Evolutionary conservation across 2,113 vertebrate genomes (phyloP), one percentile per base, ranked within the genome.

Genomic region (Myotis davidii): DNA sequence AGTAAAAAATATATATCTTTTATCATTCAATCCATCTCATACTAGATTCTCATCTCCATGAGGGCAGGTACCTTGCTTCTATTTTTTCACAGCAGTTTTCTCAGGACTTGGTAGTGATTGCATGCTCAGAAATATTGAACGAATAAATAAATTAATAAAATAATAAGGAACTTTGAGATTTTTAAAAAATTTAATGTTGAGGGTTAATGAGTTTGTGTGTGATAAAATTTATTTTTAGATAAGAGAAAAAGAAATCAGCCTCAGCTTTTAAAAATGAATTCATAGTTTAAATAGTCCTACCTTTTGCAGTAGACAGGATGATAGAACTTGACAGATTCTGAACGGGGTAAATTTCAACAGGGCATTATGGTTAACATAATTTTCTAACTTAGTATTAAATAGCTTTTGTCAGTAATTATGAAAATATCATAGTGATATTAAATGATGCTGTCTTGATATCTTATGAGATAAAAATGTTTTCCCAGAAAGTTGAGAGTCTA

Each of bases 261-360:
- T 83, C 88, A 20, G 17, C 32, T 39, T 84, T 91, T 88, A 85
- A 94, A 65, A 88, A 73, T 14, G 84, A 81, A 84, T 5, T 85
- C 5, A 42, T 12, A 73, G 12, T 78, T 48, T 25, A 89, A 91
- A 89, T 86, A 37, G 12, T 1, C 17, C 3, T 69, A 23, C 39
- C 9, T 54, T 92, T 90, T 94, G 9, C 21, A 39, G 32, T n/a
- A 79, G 34, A 79, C 1, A 76, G 6, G 7, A 27, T 85, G 17
- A 1, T 92, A 84, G 37, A 70, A 69, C 73, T 48, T 73, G 52
- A 91, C 74, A 79, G 45, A 86, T 61, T 78, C 48, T 79, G 48
- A 94, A 84, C 12, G 90, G 45, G 18, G 34, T 27, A 94, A 92
- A 13, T 23, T 90, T 83, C 45, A 67, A 1, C 14, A 39, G 45